A percentile compares a stretch with the other conserved stretches of the same genome.
Evolutionary conservation across 2,113 vertebrate genomes (phyloP).

Genomic region (Arvicanthis niloticus): DNA sequence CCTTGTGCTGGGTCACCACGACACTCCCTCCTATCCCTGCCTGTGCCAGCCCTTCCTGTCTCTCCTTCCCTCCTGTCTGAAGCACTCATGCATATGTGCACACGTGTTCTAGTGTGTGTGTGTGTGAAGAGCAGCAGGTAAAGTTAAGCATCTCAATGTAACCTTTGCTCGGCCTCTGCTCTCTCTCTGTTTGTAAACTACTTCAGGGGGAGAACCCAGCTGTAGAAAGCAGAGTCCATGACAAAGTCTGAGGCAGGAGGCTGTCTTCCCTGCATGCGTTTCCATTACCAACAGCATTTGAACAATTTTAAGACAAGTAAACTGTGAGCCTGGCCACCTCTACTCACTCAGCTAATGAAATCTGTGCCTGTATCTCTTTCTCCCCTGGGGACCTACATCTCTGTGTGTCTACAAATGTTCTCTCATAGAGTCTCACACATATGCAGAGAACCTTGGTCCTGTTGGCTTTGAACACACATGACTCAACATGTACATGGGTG

Average conservation of each 20-base stretch:
- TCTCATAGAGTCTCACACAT: not conserved
- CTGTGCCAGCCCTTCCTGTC: not conserved
- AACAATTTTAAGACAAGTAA: constrained; percentile 53
- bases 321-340: constrained; percentile 32
- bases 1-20: accelerated
- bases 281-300: not conserved
- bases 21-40: not conserved
- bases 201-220: not conserved
- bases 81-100: too few species aligned
- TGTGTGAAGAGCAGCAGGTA: not conserved
- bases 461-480: not conserved
- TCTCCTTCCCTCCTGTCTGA: accelerated
- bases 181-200: not conserved
- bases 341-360: not conserved
- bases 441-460: not conserved
- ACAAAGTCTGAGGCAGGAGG: not conserved
- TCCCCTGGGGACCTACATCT: not conserved
- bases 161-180: not conserved
- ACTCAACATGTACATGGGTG: not conserved
- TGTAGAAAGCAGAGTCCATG: not conserved
- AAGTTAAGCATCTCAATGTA: not conserved
- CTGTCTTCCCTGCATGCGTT: not conserved
- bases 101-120: too few species aligned
- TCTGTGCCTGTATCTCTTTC: not conserved
- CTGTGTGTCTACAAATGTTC: constrained; percentile 37